A percentile compares a stretch with the other conserved stretches of the same genome.
Conservation (phyloP, 2,797 vertebrate species). For the Pteronotus mesoamericanus region DNA sequence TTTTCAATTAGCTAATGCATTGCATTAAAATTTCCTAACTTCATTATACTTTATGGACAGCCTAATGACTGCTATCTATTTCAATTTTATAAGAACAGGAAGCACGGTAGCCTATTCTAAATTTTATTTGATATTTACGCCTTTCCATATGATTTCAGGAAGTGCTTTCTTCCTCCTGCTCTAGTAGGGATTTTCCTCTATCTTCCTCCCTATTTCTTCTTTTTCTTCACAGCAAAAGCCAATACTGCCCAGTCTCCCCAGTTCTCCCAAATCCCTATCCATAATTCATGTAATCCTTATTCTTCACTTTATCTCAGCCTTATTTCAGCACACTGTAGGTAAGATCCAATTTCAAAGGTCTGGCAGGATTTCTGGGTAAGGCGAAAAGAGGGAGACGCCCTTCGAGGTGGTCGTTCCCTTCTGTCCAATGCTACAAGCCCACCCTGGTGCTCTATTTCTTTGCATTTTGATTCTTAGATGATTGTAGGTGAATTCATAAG, state of each 20-base stretch:
- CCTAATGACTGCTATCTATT: conserved; percentile 28
- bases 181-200: neutral
- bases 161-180: neutral
- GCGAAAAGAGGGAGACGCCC: neutral
- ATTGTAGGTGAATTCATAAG: neutral
- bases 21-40: conserved; percentile 57
- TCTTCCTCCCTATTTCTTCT: neutral
- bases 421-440: accelerated
- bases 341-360: neutral
- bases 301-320: neutral
- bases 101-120: neutral
- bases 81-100: conserved; percentile 42
- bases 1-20: conserved; percentile 39
- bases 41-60: conserved; percentile 30
- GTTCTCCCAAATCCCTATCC: neutral
- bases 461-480: neutral
- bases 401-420: neutral
- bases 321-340: neutral
- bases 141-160: neutral
- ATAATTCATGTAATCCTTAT: neutral
- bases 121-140: conserved; percentile 31
- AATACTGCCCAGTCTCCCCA: neutral
- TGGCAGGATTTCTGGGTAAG: neutral
- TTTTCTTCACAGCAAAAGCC: neutral
- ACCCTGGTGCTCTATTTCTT: neutral